Evolutionary conservation across 2,797 vertebrate species (phyloP).

Genomic region (Iguana delicatissima): DNA sequence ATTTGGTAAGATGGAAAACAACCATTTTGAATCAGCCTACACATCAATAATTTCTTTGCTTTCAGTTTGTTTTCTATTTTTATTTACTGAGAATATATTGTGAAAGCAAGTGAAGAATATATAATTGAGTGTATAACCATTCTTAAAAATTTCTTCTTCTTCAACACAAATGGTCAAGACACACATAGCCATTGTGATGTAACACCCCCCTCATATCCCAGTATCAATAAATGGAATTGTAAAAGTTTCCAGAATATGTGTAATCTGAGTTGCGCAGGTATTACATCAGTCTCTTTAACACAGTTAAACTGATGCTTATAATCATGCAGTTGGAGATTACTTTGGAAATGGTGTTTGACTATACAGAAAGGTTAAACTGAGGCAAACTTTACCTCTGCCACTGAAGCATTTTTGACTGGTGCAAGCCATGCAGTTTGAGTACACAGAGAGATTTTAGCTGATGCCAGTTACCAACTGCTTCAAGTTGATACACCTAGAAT

Average conservation of each 20-base stretch:
- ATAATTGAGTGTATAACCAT: not conserved
- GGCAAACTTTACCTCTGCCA: slow-evolving; percentile 70
- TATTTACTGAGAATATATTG: slow-evolving; percentile 29
- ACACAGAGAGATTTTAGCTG: slow-evolving; percentile 74
- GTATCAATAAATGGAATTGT: slow-evolving; percentile 51
- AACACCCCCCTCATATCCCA: not conserved
- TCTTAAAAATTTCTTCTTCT: slow-evolving; percentile 59
- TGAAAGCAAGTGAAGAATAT: slow-evolving; percentile 39
- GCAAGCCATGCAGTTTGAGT: slow-evolving; percentile 79
- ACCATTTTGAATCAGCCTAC: slow-evolving; percentile 36
- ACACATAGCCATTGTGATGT: slow-evolving; percentile 24
- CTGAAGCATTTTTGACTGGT: slow-evolving; percentile 68
- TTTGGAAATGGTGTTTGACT: slow-evolving; percentile 69
- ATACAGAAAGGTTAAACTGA: slow-evolving; percentile 72
- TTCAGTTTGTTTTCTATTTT: not conserved
- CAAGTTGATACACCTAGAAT: slow-evolving; percentile 77
- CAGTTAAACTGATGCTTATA: slow-evolving; percentile 64
- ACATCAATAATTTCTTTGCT: slow-evolving; percentile 14
- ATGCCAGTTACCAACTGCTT: slow-evolving; percentile 74
- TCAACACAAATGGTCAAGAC: slow-evolving; percentile 55
- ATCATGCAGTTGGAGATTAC: slow-evolving; percentile 72
- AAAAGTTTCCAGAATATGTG: slow-evolving; percentile 17
- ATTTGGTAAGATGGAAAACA: slow-evolving; percentile 57
- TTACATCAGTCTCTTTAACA: slow-evolving; percentile 34
- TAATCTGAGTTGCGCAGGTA: slow-evolving; percentile 50